Conservation (phyloP, 2,888 invertebrate species). For the Oscheius myriophilus region DNA sequence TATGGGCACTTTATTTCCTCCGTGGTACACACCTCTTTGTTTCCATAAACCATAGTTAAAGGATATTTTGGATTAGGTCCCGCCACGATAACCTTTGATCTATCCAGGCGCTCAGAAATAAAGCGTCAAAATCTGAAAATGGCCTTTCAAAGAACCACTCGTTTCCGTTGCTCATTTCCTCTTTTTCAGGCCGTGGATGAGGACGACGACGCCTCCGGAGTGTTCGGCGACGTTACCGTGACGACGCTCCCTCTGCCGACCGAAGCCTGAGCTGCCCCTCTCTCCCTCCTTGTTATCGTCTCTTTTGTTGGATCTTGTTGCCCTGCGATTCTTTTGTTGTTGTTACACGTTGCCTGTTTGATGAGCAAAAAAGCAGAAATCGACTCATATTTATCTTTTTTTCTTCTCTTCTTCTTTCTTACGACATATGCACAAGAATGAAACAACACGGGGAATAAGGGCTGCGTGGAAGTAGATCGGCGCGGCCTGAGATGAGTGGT, state of each 20-base stretch:
- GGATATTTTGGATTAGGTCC: no score
- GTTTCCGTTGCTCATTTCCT: neutral
- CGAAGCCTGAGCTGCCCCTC: neutral
- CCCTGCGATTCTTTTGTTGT: neutral
- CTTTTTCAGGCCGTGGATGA: neutral
- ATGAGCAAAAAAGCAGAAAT: neutral
- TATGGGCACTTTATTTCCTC: no score
- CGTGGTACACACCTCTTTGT: no score
- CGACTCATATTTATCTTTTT: constrained; percentile 6
- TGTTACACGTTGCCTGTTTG: constrained; percentile 8
- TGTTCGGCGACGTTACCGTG: constrained; percentile 16
- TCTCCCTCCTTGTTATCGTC: neutral
- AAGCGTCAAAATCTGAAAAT: no score
- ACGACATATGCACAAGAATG: no score
- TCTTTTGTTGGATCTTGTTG: neutral
- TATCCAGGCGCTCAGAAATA: no score
- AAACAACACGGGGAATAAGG: neutral
- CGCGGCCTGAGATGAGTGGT: constrained; percentile 26
- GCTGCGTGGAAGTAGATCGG: constrained; percentile 2
- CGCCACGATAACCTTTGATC: no score
- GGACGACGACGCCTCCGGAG: neutral
- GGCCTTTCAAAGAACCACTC: neutral
- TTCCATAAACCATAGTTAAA: no score
- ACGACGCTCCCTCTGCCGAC: constrained; percentile 7
- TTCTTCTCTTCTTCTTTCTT: neutral